These are phyloP conservation scores for Pomatostomus ruficeps DNA, from an alignment of 2,113 vertebrate genomes.

Conservation along the genomic window DNA sequence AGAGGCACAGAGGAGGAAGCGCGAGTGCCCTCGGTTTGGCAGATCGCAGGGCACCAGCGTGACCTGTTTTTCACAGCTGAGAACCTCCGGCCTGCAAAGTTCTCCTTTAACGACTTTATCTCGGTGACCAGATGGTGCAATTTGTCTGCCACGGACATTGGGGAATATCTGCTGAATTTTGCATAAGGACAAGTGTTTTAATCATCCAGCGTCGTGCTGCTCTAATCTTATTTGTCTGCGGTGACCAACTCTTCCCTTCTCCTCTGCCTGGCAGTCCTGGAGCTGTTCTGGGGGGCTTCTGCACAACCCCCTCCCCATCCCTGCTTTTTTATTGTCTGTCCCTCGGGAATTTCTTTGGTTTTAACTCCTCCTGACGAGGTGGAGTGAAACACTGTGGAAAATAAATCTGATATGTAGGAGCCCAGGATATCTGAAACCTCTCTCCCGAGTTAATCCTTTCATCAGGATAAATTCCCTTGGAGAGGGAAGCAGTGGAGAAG, in stretches of 20 bases:
- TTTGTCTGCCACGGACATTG: conserved; percentile 6
- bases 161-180: conserved; percentile 61
- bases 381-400: not conserved
- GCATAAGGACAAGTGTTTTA: conserved; percentile 55
- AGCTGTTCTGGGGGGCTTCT: not conserved
- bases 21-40: not conserved
- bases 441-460: not conserved
- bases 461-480: not conserved
- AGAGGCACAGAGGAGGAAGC: not conserved
- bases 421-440: not conserved
- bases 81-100: not conserved
- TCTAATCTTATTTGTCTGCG: conserved; percentile 28
- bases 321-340: not conserved
- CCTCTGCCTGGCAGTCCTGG: not conserved
- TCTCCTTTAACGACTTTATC: conserved; percentile 47
- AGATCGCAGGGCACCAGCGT: not conserved
- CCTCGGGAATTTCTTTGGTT: not conserved
- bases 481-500: not conserved
- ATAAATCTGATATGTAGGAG: not conserved
- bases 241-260: not conserved
- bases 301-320: not conserved
- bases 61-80: not conserved
- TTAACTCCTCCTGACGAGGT: not conserved
- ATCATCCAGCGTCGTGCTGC: not conserved
- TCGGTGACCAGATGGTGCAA: conserved; percentile 60